phyloP scores from a whole-genome alignment of 2,113 vertebrate genomes.

The Scolopax mira region DNA sequence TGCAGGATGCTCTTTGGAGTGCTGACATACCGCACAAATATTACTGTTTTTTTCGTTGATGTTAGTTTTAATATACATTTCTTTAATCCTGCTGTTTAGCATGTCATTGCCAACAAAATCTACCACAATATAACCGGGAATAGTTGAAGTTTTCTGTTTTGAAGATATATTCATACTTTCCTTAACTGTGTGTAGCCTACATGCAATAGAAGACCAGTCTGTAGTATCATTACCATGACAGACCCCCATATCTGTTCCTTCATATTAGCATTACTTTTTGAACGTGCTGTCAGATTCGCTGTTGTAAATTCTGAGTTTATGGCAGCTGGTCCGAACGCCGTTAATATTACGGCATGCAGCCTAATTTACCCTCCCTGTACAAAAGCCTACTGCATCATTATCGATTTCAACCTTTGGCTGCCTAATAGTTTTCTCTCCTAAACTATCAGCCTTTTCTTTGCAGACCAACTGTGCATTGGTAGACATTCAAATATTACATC shows the following conservation, averaged over 20 bases:
- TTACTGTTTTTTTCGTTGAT: not conserved
- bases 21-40: not conserved
- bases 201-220: conserved; percentile 11
- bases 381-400: conserved; percentile 16
- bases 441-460: conserved; percentile 24
- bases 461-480: not conserved
- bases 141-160: conserved; percentile 40
- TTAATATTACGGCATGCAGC: not conserved
- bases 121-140: conserved; percentile 17
- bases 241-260: conserved; percentile 9
- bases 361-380: not conserved
- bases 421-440: conserved; percentile 30
- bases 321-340: not conserved
- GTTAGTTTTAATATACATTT: conserved; percentile 28
- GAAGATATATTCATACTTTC: conserved; percentile 47
- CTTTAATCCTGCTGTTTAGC: conserved; percentile 51
- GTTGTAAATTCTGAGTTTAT: conserved; percentile 32
- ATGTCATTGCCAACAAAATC: conserved; percentile 50
- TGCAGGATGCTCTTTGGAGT: not conserved
- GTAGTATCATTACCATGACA: conserved; percentile 6
- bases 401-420: conserved; percentile 21
- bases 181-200: conserved; percentile 24
- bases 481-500: conserved; percentile 15
- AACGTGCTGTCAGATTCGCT: not conserved
- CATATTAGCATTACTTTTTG: conserved; percentile 14